Percentiles rank a stretch among this genome's conserved stretches.
Conservation (phyloP, 2,888 invertebrate species). For the Actias luna region DNA sequence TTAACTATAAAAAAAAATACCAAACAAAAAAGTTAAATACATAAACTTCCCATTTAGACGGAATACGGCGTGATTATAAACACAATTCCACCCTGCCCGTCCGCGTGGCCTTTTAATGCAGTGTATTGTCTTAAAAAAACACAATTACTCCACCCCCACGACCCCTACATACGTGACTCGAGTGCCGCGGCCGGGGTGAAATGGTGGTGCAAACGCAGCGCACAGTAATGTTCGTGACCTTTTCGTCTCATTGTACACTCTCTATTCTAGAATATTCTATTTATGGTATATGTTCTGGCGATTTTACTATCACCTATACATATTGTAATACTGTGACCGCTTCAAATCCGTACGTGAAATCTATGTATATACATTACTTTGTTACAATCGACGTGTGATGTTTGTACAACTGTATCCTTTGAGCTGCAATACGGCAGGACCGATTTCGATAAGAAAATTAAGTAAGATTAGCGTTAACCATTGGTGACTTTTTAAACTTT, state of each 20-base stretch:
- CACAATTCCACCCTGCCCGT: slow-evolving; percentile 5
- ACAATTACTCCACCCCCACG: slow-evolving; percentile 29
- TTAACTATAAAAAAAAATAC: too few relatives aligned
- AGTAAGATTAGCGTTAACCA: too few relatives aligned
- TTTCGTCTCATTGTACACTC: not conserved
- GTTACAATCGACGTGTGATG: too few relatives aligned
- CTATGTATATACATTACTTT: too few relatives aligned
- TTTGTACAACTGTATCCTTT: too few relatives aligned
- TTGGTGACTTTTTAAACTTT: too few relatives aligned
- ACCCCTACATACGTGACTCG: slow-evolving; percentile 29
- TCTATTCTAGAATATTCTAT: not conserved
- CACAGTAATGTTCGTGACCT: not conserved
- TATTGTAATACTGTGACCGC: too few relatives aligned
- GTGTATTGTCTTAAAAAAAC: slow-evolving; percentile 33
- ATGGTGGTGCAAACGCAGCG: not conserved
- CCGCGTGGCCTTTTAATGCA: slow-evolving; percentile 1
- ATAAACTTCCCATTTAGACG: not conserved
- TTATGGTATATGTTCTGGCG: too few relatives aligned
- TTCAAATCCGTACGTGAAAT: too few relatives aligned
- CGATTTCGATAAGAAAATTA: too few relatives aligned
- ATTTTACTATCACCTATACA: too few relatives aligned
- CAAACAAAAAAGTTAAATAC: not conserved
- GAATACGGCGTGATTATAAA: slow-evolving; percentile 5
- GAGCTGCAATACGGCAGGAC: too few relatives aligned
- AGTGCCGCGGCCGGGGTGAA: not conserved